These are phyloP conservation scores for Myathropa florea DNA, from an alignment of 2,888 invertebrate species.

Conservation along the genomic window DNA sequence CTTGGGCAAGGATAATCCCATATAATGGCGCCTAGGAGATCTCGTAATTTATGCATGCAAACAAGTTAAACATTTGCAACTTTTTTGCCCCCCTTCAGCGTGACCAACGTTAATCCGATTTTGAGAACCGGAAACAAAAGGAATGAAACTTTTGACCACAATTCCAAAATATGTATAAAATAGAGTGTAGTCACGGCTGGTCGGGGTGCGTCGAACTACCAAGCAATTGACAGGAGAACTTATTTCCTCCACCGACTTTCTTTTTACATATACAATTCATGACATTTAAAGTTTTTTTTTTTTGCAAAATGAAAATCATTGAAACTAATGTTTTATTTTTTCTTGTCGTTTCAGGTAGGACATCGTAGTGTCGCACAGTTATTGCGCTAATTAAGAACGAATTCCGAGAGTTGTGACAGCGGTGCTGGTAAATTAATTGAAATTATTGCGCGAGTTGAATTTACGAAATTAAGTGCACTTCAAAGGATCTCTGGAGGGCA, in stretches of 20 bases:
- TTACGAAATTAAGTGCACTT: slow-evolving; percentile 43
- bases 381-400: slow-evolving; percentile 31
- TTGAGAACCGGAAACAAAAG: slow-evolving; percentile 26
- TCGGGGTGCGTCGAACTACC: no score
- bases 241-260: background rate
- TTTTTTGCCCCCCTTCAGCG: background rate
- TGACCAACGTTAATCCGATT: slow-evolving; percentile 53
- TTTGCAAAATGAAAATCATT: background rate
- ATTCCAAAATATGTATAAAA: slow-evolving; percentile 16
- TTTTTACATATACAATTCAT: background rate
- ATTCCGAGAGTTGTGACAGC: background rate
- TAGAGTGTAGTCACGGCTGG: background rate
- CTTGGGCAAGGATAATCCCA: slow-evolving; percentile 49
- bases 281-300: background rate
- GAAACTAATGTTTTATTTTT: slow-evolving; percentile 1
- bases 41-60: slow-evolving; percentile 59
- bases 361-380: slow-evolving; percentile 26
- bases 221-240: slow-evolving; percentile 1
- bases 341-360: slow-evolving; percentile 43
- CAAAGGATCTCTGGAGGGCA: slow-evolving; percentile 8
- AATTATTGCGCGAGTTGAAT: slow-evolving; percentile 41
- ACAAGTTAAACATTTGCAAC: slow-evolving; percentile 59
- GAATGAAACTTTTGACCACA: slow-evolving; percentile 25
- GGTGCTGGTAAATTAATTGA: slow-evolving; percentile 58
- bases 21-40: slow-evolving; percentile 47